These are phyloP conservation scores for Thelaira solivaga DNA, from an alignment of 2,888 invertebrate species.

Conservation along the genomic window DNA sequence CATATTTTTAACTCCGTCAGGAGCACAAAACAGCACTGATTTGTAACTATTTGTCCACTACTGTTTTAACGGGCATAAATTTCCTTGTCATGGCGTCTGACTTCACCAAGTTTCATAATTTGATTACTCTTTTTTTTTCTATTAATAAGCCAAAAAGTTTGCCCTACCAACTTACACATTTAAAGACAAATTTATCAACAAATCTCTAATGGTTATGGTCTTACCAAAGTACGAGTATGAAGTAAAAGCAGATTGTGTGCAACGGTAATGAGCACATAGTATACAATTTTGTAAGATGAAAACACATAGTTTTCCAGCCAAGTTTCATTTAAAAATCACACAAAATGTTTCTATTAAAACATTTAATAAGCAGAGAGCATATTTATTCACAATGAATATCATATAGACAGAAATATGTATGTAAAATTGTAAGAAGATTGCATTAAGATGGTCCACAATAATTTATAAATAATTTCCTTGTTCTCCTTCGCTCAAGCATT, in stretches of 20 bases:
- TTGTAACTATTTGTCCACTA: background rate
- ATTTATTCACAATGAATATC: background rate
- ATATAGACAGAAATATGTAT: background rate
- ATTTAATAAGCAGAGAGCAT: constrained; percentile 31
- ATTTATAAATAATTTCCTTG: background rate
- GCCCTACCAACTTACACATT: background rate
- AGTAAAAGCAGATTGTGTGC: constrained; percentile 27
- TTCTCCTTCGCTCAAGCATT: background rate
- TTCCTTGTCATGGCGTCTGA: background rate
- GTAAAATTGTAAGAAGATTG: background rate
- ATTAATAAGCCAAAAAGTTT: background rate
- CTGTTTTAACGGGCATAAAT: background rate
- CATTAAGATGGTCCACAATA: background rate
- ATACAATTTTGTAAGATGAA: constrained; percentile 53
- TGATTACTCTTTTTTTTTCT: constrained; percentile 13
- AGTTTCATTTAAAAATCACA: constrained; percentile 13
- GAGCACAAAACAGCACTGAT: no score
- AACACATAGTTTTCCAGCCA: constrained; percentile 48
- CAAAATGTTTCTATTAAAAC: constrained; percentile 64
- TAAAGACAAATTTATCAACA: constrained; percentile 51
- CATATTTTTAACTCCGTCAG: no score
- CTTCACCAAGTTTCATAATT: background rate
- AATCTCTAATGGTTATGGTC: constrained; percentile 34
- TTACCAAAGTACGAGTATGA: constrained; percentile 1
- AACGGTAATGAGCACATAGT: constrained; percentile 51